Evolutionary conservation across 1,140 invertebrate genomes (phyloP), one percentile per base, ranked within the genome.

Genomic region (Copidosoma floridanum): DNA sequence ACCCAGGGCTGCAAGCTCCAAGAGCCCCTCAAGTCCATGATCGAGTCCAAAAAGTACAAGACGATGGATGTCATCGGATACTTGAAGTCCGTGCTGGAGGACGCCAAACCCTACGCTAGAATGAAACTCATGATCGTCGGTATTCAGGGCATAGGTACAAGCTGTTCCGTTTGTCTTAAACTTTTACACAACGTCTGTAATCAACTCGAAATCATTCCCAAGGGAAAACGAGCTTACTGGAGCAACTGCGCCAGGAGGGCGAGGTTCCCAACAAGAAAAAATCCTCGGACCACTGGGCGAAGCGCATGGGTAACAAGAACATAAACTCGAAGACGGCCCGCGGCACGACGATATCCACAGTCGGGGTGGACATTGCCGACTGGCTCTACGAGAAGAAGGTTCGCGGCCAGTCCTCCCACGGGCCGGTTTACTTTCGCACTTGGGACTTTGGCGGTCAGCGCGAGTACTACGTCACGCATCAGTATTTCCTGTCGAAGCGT

Each of bases 391-490:
- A 97, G 72, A 93, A 93, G 69, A 88, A 89, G 83, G 76, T 83
- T 2, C 71, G 86, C 21, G 82, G 82, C 2, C 84, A 88, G 37
- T 88, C 88, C 10, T 86, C 86, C 1, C 86, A 91, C 63, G 95
- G 95, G 0, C 88, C 94, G 1, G 90, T 99, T 43, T 89, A 93
- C n/a, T 99, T 99, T 80, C 83, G 95, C 56, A 99, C 96, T 0
- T 99, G 97, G 97, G 97, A 99, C 79, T 99, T 99, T 83, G 96
- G 95, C n/a, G 97, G 97, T 0, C 95, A 98, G 81, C 88, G 89
- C 70, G 95, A 97, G 74, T 95, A 96, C 73, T 98, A 98, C 74
- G 93, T 96, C 0, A 99, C 97, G 1, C 97, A 99, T 83, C 95
- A 99, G 71, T 99, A 99, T 76, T 99, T 99, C 75, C 80, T 99